phyloP scores from a whole-genome alignment of 2,888 invertebrate species.

The Halocaridina rubra region DNA sequence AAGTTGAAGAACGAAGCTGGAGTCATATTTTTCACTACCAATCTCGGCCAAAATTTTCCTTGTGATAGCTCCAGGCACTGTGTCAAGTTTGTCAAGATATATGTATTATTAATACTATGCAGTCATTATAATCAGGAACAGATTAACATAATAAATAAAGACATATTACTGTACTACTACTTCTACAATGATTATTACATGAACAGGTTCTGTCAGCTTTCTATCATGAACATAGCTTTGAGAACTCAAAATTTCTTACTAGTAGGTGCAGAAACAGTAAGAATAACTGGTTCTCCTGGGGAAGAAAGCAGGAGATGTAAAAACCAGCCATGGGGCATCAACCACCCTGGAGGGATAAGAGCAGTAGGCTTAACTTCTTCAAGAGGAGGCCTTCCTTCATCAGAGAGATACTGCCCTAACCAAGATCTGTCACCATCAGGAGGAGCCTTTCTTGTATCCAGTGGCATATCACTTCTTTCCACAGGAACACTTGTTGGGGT shows the following conservation, averaged over 20 bases:
- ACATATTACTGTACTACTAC: no score
- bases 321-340: background rate
- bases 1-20: background rate
- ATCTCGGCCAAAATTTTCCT: slow-evolving; percentile 3
- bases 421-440: background rate
- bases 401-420: background rate
- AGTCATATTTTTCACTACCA: background rate
- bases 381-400: background rate
- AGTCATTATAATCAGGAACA: no score
- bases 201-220: no score
- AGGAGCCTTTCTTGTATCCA: slow-evolving; percentile 10
- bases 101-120: no score
- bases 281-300: slow-evolving; percentile 15
- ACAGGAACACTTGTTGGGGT: no score
- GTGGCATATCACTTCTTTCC: background rate
- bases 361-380: background rate
- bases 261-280: slow-evolving; percentile 7
- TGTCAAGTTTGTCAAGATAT: no score
- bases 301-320: background rate
- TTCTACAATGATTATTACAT: no score
- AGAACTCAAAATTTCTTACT: no score
- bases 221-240: no score
- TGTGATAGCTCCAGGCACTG: background rate
- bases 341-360: background rate
- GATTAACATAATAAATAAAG: no score